A percentile compares a stretch with the other conserved stretches of the same genome.
Evolutionary conservation across 1,140 invertebrate species (phyloP).

Genomic region (Matsumurasca onukii): DNA sequence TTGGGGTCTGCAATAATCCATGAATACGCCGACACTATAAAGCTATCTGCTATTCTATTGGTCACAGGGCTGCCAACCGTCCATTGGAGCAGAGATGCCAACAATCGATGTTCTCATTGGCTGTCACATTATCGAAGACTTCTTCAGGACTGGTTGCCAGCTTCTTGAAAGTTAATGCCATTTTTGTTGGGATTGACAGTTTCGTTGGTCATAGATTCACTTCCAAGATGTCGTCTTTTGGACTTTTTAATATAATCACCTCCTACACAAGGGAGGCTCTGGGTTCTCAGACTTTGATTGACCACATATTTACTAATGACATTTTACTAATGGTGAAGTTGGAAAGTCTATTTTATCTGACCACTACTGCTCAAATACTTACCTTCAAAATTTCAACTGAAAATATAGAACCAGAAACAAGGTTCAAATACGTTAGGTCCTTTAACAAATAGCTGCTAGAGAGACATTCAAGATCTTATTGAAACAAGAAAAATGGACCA

Average conservation of each 20-base stretch:
- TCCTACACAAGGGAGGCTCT: slow-evolving; percentile 1
- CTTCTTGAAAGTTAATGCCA: too few species aligned
- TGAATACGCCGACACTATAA: too few species aligned
- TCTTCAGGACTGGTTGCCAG: too few species aligned
- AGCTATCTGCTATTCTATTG: too few species aligned
- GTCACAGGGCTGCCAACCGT: too few species aligned
- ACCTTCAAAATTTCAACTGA: neutral
- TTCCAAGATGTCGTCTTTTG: neutral
- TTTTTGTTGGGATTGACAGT: too few species aligned
- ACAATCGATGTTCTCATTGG: too few species aligned
- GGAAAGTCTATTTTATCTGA: neutral
- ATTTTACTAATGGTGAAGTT: neutral
- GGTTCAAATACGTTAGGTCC: neutral
- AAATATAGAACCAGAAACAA: neutral
- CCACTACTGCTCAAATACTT: neutral
- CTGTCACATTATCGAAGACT: too few species aligned
- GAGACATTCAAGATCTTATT: too few species aligned
- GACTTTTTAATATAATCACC: neutral
- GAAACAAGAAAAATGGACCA: too few species aligned
- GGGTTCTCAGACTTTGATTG: slow-evolving; percentile 1
- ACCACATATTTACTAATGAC: slow-evolving; percentile 6
- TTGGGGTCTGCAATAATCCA: too few species aligned
- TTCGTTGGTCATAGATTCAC: neutral
- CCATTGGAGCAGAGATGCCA: too few species aligned
- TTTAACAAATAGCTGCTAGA: neutral